These are phyloP conservation scores for Ctenicera cuprea DNA, from an alignment of 2,888 invertebrate species.

Conservation along the genomic window DNA sequence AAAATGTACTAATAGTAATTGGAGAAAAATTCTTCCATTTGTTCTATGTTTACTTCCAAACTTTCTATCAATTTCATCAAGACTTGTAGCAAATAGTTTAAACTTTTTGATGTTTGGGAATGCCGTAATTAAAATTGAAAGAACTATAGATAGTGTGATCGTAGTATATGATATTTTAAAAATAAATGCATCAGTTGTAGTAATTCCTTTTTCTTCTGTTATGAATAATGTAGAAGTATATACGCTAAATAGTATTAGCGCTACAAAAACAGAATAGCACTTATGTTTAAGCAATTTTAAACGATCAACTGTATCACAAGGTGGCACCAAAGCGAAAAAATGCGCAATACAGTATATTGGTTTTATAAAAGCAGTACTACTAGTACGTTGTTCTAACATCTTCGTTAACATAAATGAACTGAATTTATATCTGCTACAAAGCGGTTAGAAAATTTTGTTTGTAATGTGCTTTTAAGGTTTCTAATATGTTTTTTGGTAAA, in stretches of 20 bases:
- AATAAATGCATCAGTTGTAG: too few relatives aligned
- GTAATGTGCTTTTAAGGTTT: too few relatives aligned
- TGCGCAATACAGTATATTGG: neutral
- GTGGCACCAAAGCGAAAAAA: conserved; percentile 9
- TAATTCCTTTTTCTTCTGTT: too few relatives aligned
- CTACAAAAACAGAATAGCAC: neutral
- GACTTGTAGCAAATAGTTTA: neutral
- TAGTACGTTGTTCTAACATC: neutral
- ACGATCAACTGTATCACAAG: neutral
- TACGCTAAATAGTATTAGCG: neutral
- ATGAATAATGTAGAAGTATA: neutral
- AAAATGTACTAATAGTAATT: too few relatives aligned
- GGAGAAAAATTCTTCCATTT: neutral
- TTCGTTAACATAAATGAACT: too few relatives aligned
- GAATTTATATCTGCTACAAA: too few relatives aligned
- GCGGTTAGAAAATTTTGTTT: too few relatives aligned
- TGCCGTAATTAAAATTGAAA: neutral
- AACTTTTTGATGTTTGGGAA: neutral
- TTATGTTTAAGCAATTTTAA: neutral
- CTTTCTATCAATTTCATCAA: conserved; percentile 2
- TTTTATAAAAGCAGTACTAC: conserved; percentile 8
- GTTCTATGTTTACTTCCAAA: neutral
- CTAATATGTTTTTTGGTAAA: too few relatives aligned
- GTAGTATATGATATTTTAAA: neutral
- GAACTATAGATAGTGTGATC: neutral